Percentiles rank a stretch among this genome's conserved stretches.
These are phyloP conservation scores for Hypomesus transpacificus DNA, from an alignment of 2,113 vertebrate genomes.

Conservation along the genomic window DNA sequence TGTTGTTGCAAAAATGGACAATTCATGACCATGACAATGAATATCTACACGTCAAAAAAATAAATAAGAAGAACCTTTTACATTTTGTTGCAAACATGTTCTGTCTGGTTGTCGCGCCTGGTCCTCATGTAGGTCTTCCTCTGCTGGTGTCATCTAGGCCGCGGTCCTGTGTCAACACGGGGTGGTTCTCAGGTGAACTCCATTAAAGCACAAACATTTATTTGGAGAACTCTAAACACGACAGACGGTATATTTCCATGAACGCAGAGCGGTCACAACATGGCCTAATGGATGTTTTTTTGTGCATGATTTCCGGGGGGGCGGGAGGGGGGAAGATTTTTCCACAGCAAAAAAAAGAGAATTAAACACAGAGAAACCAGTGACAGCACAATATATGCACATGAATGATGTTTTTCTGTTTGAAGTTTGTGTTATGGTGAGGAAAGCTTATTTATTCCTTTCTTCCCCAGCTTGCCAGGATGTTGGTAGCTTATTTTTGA, in stretches of 20 bases:
- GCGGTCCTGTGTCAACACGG: constrained; percentile 44
- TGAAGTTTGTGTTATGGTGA: constrained; percentile 53
- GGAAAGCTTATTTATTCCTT: constrained; percentile 62
- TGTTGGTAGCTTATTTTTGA: background rate
- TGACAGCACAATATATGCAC: constrained; percentile 64
- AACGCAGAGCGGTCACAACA: background rate
- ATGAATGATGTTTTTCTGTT: constrained; percentile 41
- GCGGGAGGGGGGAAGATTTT: background rate
- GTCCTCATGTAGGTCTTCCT: constrained; percentile 27
- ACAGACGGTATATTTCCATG: too few relatives aligned
- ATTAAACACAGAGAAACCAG: constrained; percentile 44
- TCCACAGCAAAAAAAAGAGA: constrained; percentile 37
- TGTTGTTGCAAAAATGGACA: background rate
- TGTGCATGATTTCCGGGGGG: constrained; percentile 56
- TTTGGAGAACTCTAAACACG: constrained; percentile 1
- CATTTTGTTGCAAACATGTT: constrained; percentile 24
- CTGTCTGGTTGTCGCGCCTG: constrained; percentile 1
- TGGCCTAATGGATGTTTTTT: constrained; percentile 35
- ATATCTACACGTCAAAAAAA: background rate
- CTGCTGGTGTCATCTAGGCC: constrained; percentile 32
- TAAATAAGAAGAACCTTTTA: background rate
- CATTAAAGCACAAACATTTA: constrained; percentile 43
- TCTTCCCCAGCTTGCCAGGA: constrained; percentile 17
- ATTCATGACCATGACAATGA: constrained; percentile 6
- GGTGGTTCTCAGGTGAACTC: constrained; percentile 66